A percentile compares a stretch with the other conserved stretches of the same genome.
These are phyloP conservation scores for Bombus picipes DNA, from an alignment of 1,140 invertebrate species.

Conservation along the genomic window DNA sequence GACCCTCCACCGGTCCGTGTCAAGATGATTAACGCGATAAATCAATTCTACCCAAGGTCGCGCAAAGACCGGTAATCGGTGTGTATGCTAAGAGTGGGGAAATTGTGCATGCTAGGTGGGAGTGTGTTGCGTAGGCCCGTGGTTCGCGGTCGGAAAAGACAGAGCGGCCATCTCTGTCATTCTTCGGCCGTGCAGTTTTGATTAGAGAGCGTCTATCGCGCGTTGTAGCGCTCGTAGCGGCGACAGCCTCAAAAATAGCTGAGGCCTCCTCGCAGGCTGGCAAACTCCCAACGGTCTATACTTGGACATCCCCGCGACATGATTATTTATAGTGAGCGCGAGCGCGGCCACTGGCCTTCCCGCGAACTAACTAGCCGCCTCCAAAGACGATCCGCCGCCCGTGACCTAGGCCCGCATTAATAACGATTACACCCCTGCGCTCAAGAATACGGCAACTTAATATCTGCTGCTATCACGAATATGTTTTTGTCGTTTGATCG, in stretches of 20 bases:
- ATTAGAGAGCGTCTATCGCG: slow-evolving; percentile 69
- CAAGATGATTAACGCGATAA: slow-evolving; percentile 50
- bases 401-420: slow-evolving; percentile 84
- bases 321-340: slow-evolving; percentile 84
- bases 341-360: slow-evolving; percentile 84
- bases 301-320: slow-evolving; percentile 86
- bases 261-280: slow-evolving; percentile 83
- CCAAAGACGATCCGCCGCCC: slow-evolving; percentile 79
- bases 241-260: slow-evolving; percentile 82
- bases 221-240: slow-evolving; percentile 73
- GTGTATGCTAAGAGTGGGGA: neutral
- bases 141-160: slow-evolving; percentile 24
- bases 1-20: neutral
- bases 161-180: slow-evolving; percentile 44
- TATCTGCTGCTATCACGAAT: slow-evolving; percentile 15
- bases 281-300: slow-evolving; percentile 87
- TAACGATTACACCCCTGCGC: slow-evolving; percentile 72
- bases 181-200: slow-evolving; percentile 48
- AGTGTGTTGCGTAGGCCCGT: neutral
- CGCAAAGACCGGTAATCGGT: slow-evolving; percentile 31
- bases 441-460: slow-evolving; percentile 43
- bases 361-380: slow-evolving; percentile 80
- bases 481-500: neutral
- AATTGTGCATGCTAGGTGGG: neutral
- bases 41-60: slow-evolving; percentile 59